phyloP scores from a whole-genome alignment of 2,888 invertebrate species.

The Scaptomyza cyrtandrae region DNA sequence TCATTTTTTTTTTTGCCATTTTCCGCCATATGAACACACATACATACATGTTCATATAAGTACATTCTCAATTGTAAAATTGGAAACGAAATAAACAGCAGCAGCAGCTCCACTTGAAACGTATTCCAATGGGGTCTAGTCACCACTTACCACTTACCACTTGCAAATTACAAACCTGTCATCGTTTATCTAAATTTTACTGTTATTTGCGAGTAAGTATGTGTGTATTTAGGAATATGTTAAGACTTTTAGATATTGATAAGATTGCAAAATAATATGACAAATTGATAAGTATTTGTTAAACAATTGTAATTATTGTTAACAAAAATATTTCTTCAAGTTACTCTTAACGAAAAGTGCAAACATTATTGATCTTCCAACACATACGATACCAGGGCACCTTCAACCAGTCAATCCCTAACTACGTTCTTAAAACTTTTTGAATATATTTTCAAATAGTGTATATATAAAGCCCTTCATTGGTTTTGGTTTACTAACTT shows the following conservation, averaged over 20 bases:
- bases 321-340: too few relatives aligned
- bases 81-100: conserved; percentile 6
- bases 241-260: conserved; percentile 51
- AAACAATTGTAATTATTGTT: neutral
- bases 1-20: conserved; percentile 36
- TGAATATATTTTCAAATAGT: neutral
- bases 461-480: neutral
- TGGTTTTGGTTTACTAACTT: too few relatives aligned
- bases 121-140: conserved; percentile 17
- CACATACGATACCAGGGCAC: neutral
- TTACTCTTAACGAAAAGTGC: too few relatives aligned
- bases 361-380: too few relatives aligned
- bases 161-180: conserved; percentile 22
- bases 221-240: neutral
- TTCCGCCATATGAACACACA: conserved; percentile 35
- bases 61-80: conserved; percentile 19
- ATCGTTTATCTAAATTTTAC: conserved; percentile 30
- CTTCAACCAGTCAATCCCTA: neutral
- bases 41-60: neutral
- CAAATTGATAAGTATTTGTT: neutral
- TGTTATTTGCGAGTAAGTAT: conserved; percentile 3
- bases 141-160: conserved; percentile 17
- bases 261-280: conserved; percentile 45
- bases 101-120: conserved; percentile 15
- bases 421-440: neutral